Evolutionary conservation across 2,797 vertebrate genomes (phyloP).

Genomic region (Cirrhinus mrigala): DNA sequence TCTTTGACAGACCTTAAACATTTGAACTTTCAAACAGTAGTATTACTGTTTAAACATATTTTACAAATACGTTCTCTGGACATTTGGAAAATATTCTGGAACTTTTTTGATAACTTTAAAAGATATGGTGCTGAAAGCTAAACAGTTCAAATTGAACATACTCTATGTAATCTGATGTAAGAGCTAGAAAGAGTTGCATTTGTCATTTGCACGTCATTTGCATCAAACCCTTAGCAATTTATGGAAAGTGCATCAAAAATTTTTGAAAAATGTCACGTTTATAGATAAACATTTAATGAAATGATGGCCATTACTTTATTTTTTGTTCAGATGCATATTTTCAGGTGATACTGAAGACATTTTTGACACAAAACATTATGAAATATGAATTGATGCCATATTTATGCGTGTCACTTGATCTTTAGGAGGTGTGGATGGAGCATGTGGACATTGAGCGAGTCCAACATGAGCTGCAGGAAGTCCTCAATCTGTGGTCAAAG

Average conservation of each 20-base stretch:
- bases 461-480: constrained; percentile 87
- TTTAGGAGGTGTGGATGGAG: constrained; percentile 93
- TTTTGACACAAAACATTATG: neutral
- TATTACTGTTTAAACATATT: neutral
- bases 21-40: neutral
- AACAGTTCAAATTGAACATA: neutral
- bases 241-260: neutral
- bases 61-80: neutral
- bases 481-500: constrained; percentile 85
- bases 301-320: neutral
- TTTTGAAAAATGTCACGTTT: neutral
- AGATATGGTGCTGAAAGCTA: neutral
- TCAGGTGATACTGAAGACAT: neutral
- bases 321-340: neutral
- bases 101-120: neutral
- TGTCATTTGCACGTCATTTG: neutral
- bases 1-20: neutral
- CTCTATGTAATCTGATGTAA: neutral
- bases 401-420: constrained; percentile 35
- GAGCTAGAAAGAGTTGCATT: neutral
- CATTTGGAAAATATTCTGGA: neutral
- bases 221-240: neutral
- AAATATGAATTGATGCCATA: neutral
- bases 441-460: constrained; percentile 91
- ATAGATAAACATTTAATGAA: neutral